Base-by-base conservation (phyloP, 2,113 vertebrate genomes). In the Lamprologus callipterus region DNA sequence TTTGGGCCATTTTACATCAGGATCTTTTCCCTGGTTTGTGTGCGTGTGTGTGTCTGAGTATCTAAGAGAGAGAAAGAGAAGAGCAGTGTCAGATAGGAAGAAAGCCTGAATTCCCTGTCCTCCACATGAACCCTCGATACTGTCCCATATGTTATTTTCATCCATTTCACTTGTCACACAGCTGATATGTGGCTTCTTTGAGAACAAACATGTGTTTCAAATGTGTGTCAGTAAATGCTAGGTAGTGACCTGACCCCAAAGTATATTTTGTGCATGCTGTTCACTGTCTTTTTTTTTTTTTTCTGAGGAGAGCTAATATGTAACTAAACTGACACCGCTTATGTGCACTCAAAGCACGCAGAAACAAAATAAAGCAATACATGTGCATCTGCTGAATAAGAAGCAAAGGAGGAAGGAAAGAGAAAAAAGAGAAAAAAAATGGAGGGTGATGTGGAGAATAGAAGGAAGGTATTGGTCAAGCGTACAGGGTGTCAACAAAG, bases 381-480 rank as follows among this genome's bases (percentile, higher is more conserved):
- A 88, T 63, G 82, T 33, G 87, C 73, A 63, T 65, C 60, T 49
- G 80, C 68, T 73, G 87, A 87, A 51, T 81, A 81, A 81, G 55
- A 83, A 51, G 75, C 55, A 81, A 58, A 68, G 63, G 11, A 63
- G 85, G 83, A 89, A 86, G 82, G 78, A 60, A 85, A 70, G 5
- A 17, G 19, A 47, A 47, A 78, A 78, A 75, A 10, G 42, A 14
- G n/a, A 57, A 33, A 80, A 80, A 58, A 31, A 31, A 51, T 5
- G 26, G 73, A 45, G 68, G n/a, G 14, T 14, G 80, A 65, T 21
- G 33, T 47, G 28, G 35, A 82, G 82, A 92, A 80, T 37, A 84
- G 73, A 82, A 79, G 88, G 91, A 93, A 93, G 92, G 92, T 88
- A 88, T 92, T 92, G 95, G 94, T 94, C 94, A 94, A 95, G 94